These are phyloP conservation scores for Brachynemurus nebulosus DNA, from an alignment of 2,888 invertebrate genomes.

Conservation along the genomic window DNA sequence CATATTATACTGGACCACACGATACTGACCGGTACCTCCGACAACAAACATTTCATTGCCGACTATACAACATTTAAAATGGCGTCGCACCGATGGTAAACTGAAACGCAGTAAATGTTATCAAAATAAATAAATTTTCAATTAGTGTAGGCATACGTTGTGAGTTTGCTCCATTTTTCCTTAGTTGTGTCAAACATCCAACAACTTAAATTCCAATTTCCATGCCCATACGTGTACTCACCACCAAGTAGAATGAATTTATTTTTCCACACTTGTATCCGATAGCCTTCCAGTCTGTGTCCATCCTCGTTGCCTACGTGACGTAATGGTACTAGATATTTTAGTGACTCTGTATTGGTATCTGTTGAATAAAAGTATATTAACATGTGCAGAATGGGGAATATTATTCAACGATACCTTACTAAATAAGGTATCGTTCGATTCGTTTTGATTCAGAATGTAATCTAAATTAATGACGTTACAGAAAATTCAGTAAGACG, in stretches of 20 bases:
- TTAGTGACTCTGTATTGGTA: too few relatives aligned
- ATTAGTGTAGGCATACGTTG: conserved; percentile 18
- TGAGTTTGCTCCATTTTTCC: conserved; percentile 25
- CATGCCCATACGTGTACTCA: conserved; percentile 25
- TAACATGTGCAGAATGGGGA: too few relatives aligned
- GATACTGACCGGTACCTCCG: conserved; percentile 26
- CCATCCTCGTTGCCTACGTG: conserved; percentile 7
- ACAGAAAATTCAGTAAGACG: too few relatives aligned
- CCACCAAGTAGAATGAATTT: conserved; percentile 28
- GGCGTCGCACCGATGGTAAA: conserved; percentile 25
- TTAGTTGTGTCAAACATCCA: conserved; percentile 26
- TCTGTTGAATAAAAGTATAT: too few relatives aligned
- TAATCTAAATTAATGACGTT: too few relatives aligned
- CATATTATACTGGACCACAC: conserved; percentile 27
- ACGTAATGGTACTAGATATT: neutral
- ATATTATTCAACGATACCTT: too few relatives aligned
- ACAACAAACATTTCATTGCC: conserved; percentile 26
- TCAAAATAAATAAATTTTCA: neutral
- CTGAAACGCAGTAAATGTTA: conserved; percentile 14
- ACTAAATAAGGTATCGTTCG: too few relatives aligned
- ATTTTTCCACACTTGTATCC: conserved; percentile 25
- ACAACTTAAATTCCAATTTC: conserved; percentile 27
- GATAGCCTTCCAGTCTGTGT: conserved; percentile 21
- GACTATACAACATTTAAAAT: conserved; percentile 27
- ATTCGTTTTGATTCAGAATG: too few relatives aligned